Conservation (phyloP, 2,888 invertebrate genomes). For the Apotomis turbidana region DNA sequence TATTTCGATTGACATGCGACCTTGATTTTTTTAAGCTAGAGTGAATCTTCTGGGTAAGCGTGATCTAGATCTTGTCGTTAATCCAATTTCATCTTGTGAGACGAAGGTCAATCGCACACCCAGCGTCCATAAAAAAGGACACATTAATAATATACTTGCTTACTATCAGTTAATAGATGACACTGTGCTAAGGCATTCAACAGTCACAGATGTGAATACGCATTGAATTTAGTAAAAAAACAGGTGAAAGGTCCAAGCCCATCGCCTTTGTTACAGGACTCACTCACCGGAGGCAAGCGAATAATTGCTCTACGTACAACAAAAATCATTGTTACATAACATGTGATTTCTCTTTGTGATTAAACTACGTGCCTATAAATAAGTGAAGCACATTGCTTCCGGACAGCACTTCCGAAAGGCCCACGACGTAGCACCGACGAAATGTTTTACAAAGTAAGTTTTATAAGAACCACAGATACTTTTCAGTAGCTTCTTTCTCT, state of each 20-base stretch:
- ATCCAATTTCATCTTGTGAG: too few species aligned
- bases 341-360: conserved; percentile 58
- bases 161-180: too few species aligned
- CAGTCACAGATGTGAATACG: neutral
- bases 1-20: too few species aligned
- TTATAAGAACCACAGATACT: neutral
- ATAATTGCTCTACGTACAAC: conserved; percentile 53
- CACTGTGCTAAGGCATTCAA: too few species aligned
- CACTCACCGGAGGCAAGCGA: conserved; percentile 46
- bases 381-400: conserved; percentile 55
- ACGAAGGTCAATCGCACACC: too few species aligned
- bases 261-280: conserved; percentile 53
- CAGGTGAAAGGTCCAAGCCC: conserved; percentile 53
- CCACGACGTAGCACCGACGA: conserved; percentile 46
- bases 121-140: too few species aligned
- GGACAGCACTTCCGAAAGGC: conserved; percentile 52
- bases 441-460: conserved; percentile 57
- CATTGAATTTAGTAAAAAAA: conserved; percentile 45
- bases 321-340: conserved; percentile 55
- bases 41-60: too few species aligned
- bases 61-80: too few species aligned
- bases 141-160: too few species aligned
- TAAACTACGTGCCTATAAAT: conserved; percentile 52
- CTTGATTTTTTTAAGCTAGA: too few species aligned
- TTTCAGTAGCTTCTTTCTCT: too few species aligned